A percentile compares a stretch with the other conserved stretches of the same genome.
These are phyloP conservation scores for Buathra laborator DNA, from an alignment of 2,888 invertebrate genomes.

Conservation along the genomic window DNA sequence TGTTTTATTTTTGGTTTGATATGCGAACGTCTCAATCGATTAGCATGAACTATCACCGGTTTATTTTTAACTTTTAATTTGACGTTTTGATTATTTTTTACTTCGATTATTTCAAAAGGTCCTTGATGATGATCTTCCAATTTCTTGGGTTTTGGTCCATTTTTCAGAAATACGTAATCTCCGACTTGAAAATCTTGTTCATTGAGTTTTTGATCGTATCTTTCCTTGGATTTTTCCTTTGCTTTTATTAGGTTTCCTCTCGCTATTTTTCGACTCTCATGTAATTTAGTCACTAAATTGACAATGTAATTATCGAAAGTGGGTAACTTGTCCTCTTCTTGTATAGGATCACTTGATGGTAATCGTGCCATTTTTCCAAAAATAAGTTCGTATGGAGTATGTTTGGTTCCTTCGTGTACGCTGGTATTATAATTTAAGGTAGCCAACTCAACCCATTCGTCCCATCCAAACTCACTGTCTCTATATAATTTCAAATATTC, in stretches of 20 bases:
- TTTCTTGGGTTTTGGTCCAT: slow-evolving; percentile 53
- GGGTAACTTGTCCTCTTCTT: not conserved
- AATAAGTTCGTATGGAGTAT: slow-evolving; percentile 1
- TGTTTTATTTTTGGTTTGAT: not conserved
- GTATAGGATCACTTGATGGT: slow-evolving; percentile 20
- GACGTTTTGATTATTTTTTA: not conserved
- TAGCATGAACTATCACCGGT: not conserved
- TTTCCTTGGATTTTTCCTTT: slow-evolving; percentile 52
- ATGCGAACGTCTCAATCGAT: not conserved
- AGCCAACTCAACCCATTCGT: not conserved
- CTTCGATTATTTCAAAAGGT: slow-evolving; percentile 49
- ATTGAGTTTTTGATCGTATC: slow-evolving; percentile 54
- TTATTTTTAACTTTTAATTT: slow-evolving; percentile 17
- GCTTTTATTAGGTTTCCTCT: slow-evolving; percentile 46
- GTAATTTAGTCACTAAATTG: slow-evolving; percentile 35
- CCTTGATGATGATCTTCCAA: slow-evolving; percentile 51
- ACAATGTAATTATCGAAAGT: slow-evolving; percentile 58
- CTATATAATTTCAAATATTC: not conserved
- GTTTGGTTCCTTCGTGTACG: slow-evolving; percentile 55
- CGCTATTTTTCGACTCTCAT: slow-evolving; percentile 28
- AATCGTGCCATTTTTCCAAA: slow-evolving; percentile 8
- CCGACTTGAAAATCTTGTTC: slow-evolving; percentile 29
- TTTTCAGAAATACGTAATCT: slow-evolving; percentile 55
- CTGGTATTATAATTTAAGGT: slow-evolving; percentile 51
- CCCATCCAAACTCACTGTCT: not conserved